Evolutionary conservation across 2,113 vertebrate genomes (phyloP).

Genomic region (Scomber scombrus): DNA sequence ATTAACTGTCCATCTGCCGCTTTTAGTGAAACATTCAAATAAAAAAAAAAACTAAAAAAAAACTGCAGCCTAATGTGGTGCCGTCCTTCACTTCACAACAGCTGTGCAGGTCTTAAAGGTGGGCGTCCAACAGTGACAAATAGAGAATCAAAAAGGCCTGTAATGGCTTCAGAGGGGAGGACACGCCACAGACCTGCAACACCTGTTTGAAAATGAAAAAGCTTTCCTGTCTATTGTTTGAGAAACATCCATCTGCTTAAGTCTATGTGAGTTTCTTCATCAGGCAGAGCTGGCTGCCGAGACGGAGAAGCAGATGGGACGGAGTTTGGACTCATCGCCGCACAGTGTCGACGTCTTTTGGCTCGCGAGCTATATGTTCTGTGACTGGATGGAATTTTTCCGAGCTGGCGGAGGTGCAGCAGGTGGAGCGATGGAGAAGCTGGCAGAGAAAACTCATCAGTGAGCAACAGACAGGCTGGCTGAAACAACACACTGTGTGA

Average conservation of each 20-base stretch:
- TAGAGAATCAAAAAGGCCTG: slow-evolving; percentile 5
- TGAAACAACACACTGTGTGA: background rate
- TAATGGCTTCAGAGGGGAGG: background rate
- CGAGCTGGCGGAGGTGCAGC: slow-evolving; percentile 29
- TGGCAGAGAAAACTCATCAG: slow-evolving; percentile 12
- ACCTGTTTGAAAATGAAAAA: background rate
- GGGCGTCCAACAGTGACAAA: background rate
- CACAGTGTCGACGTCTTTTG: background rate
- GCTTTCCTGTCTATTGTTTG: background rate
- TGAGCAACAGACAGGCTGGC: background rate
- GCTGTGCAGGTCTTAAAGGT: slow-evolving; percentile 3
- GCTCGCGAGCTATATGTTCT: slow-evolving; percentile 1
- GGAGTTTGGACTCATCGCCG: slow-evolving; percentile 29
- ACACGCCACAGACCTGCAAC: background rate
- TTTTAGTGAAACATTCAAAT: background rate
- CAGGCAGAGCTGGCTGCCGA: slow-evolving; percentile 14
- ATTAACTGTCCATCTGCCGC: slow-evolving; percentile 18
- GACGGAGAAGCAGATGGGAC: slow-evolving; percentile 33
- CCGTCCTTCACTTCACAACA: background rate
- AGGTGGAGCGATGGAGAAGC: slow-evolving; percentile 29
- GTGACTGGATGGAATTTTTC: slow-evolving; percentile 11
- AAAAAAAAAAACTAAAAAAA: background rate
- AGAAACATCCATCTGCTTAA: slow-evolving; percentile 38
- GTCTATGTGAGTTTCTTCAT: slow-evolving; percentile 17
- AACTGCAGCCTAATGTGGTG: background rate